Conservation (phyloP, 2,797 vertebrate species). For the Amniataba percoides region DNA sequence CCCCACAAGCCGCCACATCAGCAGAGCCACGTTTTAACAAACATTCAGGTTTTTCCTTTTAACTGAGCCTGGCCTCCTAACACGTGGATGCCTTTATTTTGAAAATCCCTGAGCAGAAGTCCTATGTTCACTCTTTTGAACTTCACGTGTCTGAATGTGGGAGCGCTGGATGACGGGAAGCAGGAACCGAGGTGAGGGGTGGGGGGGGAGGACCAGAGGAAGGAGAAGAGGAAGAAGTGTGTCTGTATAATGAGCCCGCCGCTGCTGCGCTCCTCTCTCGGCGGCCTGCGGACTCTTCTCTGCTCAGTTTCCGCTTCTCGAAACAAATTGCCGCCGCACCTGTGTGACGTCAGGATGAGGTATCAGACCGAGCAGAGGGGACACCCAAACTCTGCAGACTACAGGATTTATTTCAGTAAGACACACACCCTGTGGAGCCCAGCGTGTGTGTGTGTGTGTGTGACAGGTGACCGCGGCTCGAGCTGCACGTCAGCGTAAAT, state of each 20-base stretch:
- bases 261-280: slow-evolving; percentile 42
- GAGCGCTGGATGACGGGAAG: slow-evolving; percentile 53
- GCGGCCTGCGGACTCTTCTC: slow-evolving; percentile 40
- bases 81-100: slow-evolving; percentile 46
- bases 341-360: slow-evolving; percentile 66
- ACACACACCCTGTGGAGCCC: slow-evolving; percentile 56
- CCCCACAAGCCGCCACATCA: no score
- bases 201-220: no score
- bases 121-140: accelerated
- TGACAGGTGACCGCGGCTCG: background rate
- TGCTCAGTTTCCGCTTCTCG: slow-evolving; percentile 39
- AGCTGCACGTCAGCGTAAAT: slow-evolving; percentile 20
- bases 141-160: background rate
- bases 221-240: background rate
- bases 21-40: no score
- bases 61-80: no score
- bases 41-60: no score
- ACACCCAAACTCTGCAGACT: slow-evolving; percentile 84
- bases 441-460: background rate
- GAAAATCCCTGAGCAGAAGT: slow-evolving; percentile 41
- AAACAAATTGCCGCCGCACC: slow-evolving; percentile 42
- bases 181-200: slow-evolving; percentile 63
- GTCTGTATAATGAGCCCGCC: slow-evolving; percentile 67
- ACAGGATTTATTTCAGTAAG: slow-evolving; percentile 97
- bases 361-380: slow-evolving; percentile 91